phyloP scores from a whole-genome alignment of 2,888 invertebrate genomes.

The Phaonia tiefii region DNA sequence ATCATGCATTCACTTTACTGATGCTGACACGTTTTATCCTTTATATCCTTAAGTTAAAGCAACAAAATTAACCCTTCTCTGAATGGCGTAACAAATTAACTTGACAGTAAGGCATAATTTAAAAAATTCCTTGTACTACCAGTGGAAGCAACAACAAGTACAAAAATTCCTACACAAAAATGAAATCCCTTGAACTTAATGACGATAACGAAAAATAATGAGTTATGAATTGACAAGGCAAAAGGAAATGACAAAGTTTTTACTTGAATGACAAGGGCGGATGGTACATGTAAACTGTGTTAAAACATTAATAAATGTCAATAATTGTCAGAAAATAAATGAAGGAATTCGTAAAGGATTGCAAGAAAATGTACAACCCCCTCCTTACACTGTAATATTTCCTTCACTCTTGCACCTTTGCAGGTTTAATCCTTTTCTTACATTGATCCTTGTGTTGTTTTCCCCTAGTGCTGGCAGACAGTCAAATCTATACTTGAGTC shows the following conservation, averaged over 20 bases:
- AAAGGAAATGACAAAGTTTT: background rate
- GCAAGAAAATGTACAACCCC: background rate
- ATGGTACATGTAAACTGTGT: background rate
- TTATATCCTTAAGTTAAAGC: no score
- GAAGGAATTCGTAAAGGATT: slow-evolving; percentile 15
- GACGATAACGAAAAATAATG: no score
- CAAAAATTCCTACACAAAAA: background rate
- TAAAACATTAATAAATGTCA: slow-evolving; percentile 41
- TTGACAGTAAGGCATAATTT: slow-evolving; percentile 45
- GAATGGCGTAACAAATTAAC: slow-evolving; percentile 10
- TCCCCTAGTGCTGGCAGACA: slow-evolving; percentile 12
- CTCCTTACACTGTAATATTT: background rate
- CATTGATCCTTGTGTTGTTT: background rate
- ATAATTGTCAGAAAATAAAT: slow-evolving; percentile 36
- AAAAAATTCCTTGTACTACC: no score
- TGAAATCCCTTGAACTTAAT: background rate
- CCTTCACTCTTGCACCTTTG: background rate
- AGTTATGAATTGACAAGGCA: background rate
- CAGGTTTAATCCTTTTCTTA: background rate
- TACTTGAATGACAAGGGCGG: background rate
- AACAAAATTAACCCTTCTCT: no score
- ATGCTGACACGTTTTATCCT: no score
- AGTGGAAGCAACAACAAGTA: background rate
- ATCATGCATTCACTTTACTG: no score
- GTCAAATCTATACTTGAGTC: slow-evolving; percentile 35